Evolutionary conservation across 2,113 vertebrate genomes (phyloP).

Genomic region (Anarhynchus alexandrinus): DNA sequence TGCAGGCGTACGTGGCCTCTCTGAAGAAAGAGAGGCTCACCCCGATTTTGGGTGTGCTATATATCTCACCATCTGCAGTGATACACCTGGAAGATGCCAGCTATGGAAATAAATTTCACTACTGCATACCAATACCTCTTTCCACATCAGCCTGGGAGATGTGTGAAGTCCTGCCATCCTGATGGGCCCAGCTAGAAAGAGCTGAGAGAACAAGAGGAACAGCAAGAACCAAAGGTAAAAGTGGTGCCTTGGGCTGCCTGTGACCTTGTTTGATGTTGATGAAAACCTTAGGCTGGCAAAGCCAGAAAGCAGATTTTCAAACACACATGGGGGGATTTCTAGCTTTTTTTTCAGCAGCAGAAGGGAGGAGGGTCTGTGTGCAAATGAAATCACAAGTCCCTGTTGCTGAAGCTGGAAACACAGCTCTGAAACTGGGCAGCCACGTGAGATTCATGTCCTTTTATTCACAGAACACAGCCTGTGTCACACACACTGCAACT

Average conservation of each 20-base stretch:
- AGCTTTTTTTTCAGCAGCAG: not conserved
- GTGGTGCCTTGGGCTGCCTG: not conserved
- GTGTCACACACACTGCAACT: not conserved
- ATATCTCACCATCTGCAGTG: not conserved
- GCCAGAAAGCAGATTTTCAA: not conserved
- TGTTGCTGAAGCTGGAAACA: not conserved
- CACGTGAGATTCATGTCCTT: not conserved
- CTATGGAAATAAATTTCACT: not conserved
- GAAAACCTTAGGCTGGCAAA: not conserved
- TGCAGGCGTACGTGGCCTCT: not conserved
- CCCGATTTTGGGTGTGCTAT: not conserved
- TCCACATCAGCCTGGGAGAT: fast-evolving
- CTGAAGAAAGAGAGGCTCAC: not conserved
- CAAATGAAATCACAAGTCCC: not conserved
- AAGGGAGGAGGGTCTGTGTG: not conserved
- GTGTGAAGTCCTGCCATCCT: not conserved
- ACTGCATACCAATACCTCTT: not conserved
- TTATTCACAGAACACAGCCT: not conserved
- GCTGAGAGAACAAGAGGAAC: not conserved
- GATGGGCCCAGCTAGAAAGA: not conserved
- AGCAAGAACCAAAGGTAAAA: not conserved
- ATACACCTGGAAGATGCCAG: not conserved
- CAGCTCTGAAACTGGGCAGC: not conserved
- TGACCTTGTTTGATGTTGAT: not conserved
- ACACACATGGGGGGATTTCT: not conserved